Evolutionary conservation across 2,888 invertebrate genomes (phyloP).

Genomic region (Papilio elwesi): DNA sequence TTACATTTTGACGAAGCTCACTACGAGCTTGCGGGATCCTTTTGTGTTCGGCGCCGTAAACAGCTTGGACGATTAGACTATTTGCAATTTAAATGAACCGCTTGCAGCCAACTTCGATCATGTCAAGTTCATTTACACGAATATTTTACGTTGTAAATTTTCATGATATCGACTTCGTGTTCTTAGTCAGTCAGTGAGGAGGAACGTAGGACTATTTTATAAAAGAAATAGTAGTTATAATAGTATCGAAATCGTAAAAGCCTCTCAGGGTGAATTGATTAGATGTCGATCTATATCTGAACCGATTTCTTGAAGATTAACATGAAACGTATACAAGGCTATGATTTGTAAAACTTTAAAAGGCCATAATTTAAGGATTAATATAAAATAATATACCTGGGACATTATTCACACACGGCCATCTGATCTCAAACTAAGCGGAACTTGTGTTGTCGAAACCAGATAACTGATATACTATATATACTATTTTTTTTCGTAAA

Average conservation of each 20-base stretch:
- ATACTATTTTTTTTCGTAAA: too few relatives aligned
- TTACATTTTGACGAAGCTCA: conserved; percentile 40
- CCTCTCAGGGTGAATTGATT: too few relatives aligned
- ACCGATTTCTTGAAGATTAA: too few relatives aligned
- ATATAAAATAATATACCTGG: too few relatives aligned
- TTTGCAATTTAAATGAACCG: conserved; percentile 67
- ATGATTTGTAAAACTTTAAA: too few relatives aligned
- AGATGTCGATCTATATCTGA: too few relatives aligned
- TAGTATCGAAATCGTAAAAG: not conserved
- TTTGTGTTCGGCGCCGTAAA: conserved; percentile 58
- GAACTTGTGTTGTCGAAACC: too few relatives aligned
- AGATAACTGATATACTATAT: too few relatives aligned
- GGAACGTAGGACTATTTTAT: not conserved
- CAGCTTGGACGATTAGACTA: conserved; percentile 56
- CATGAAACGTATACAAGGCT: too few relatives aligned
- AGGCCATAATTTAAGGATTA: too few relatives aligned
- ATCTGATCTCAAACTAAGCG: too few relatives aligned
- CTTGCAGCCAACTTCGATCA: conserved; percentile 50
- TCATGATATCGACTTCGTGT: conserved; percentile 35
- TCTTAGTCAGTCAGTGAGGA: not conserved
- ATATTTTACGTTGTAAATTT: conserved; percentile 5
- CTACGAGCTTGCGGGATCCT: conserved; percentile 46
- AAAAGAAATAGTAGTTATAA: not conserved
- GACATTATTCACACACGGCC: too few relatives aligned
- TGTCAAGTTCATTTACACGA: conserved; percentile 49